Evolutionary conservation across 2,797 vertebrate species (phyloP).

Genomic region (Oreochromis mossambicus): DNA sequence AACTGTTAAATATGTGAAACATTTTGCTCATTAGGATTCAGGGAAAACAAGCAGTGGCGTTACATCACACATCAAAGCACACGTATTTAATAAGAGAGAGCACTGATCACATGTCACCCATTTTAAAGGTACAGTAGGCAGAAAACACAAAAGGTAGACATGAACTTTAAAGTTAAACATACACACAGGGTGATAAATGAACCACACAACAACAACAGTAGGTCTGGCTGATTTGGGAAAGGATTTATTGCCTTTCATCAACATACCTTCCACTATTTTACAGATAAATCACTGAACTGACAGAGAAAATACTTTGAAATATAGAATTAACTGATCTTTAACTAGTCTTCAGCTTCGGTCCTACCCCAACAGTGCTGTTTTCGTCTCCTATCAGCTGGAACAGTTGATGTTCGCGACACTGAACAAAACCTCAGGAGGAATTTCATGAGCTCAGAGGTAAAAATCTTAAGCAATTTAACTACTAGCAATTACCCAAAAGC

Average conservation of each 20-base stretch:
- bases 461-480: not conserved
- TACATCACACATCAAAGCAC: not conserved
- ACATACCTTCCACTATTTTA: not conserved
- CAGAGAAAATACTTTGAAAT: not conserved
- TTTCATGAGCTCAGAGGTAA: not conserved
- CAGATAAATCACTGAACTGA: not conserved
- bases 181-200: accelerated
- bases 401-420: not conserved
- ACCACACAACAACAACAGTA: not conserved
- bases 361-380: not conserved
- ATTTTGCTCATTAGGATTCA: not conserved
- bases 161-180: not conserved
- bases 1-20: not conserved
- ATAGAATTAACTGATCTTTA: not conserved
- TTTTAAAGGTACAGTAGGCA: not conserved
- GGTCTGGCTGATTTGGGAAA: accelerated
- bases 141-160: not conserved
- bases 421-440: not conserved
- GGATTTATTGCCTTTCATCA: not conserved
- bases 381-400: not conserved
- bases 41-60: not conserved
- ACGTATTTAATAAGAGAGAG: not conserved
- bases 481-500: not conserved
- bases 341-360: not conserved
- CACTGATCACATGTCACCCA: not conserved